phyloP scores from a whole-genome alignment of 30 jellyfish, hydroid and myxozoan genomes.

The Aurelia sp. region DNA sequence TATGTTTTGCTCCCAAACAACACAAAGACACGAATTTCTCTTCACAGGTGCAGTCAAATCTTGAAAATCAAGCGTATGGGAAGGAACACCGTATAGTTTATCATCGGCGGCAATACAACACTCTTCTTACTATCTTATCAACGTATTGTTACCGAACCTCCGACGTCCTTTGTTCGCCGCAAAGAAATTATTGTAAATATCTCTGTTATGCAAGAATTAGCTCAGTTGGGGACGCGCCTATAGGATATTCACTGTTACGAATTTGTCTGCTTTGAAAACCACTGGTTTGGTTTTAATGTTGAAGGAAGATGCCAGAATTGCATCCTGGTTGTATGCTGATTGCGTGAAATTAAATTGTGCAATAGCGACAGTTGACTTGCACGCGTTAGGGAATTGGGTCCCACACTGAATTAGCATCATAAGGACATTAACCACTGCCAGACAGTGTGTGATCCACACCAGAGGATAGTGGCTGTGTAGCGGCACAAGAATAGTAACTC shows the following conservation, averaged over 20 bases:
- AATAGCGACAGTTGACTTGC: too few species aligned
- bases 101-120: not conserved
- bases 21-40: conserved; percentile 60
- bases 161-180: conserved; percentile 56
- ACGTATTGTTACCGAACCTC: conserved; percentile 51
- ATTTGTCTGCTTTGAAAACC: conserved; percentile 29
- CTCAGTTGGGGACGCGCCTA: conserved; percentile 87
- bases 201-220: conserved; percentile 58
- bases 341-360: too few species aligned
- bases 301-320: too few species aligned
- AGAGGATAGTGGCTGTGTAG: conserved; percentile 36
- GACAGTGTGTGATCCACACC: conserved; percentile 50
- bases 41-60: conserved; percentile 69
- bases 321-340: too few species aligned
- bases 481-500: conserved; percentile 14
- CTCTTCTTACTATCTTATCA: conserved; percentile 32
- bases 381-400: conserved; percentile 54
- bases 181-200: conserved; percentile 56
- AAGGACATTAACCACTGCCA: conserved; percentile 58
- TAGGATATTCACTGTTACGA: conserved; percentile 58
- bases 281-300: conserved; percentile 5
- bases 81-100: not conserved
- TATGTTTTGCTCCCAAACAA: conserved; percentile 62
- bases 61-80: conserved; percentile 32
- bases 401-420: conserved; percentile 38